These are phyloP conservation scores for Anser brachyrhynchus DNA, from an alignment of 2,113 vertebrate species.

Conservation along the genomic window DNA sequence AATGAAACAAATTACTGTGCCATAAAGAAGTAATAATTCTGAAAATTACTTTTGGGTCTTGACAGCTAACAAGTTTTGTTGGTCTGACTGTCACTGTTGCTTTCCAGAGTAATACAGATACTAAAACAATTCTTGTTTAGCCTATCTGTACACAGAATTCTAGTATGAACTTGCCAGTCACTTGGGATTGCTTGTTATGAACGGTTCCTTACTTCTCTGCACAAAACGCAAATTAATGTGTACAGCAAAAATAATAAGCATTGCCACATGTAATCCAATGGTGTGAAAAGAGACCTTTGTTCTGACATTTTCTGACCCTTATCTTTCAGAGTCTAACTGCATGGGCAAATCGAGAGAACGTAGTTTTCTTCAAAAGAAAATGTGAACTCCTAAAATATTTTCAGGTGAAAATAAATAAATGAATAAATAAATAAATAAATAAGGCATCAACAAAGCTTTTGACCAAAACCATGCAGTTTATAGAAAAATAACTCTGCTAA, in stretches of 20 bases:
- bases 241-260: neutral
- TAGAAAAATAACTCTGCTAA: neutral
- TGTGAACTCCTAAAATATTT: neutral
- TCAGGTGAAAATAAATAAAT: neutral
- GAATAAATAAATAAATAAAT: neutral
- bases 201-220: neutral
- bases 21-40: conserved; percentile 21
- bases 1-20: conserved; percentile 19
- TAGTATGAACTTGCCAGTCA: neutral
- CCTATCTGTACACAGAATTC: neutral
- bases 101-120: neutral
- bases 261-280: neutral
- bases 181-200: neutral
- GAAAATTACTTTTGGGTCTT: conserved; percentile 15
- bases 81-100: neutral
- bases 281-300: neutral
- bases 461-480: neutral
- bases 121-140: neutral
- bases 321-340: neutral
- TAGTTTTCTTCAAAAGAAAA: neutral
- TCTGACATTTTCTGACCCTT: neutral
- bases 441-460: neutral
- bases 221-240: neutral
- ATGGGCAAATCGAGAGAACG: neutral
- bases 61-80: neutral